phyloP scores from a whole-genome alignment of 1,140 invertebrate genomes.

The Platorchestia sp. region DNA sequence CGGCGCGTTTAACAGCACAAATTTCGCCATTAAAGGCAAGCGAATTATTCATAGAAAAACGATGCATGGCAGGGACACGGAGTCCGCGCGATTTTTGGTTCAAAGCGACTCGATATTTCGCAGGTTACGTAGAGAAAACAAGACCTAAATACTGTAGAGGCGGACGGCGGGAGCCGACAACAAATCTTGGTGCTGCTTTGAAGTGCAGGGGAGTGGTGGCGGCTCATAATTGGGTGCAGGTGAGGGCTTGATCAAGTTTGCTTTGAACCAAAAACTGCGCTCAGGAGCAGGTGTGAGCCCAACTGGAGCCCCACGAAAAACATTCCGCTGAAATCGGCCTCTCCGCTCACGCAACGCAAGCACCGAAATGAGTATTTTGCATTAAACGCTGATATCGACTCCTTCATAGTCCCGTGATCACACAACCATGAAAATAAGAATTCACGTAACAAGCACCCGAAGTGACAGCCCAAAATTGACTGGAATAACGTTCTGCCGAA shows the following conservation, averaged over 20 bases:
- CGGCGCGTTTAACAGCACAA: background rate
- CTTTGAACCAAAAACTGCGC: background rate
- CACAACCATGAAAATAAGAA: background rate
- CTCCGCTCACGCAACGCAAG: background rate
- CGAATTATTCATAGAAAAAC: background rate
- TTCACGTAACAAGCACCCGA: background rate
- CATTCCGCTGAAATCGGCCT: background rate
- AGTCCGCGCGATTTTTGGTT: too few species aligned
- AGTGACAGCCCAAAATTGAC: background rate
- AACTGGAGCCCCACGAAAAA: background rate
- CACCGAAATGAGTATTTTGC: background rate
- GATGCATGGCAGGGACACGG: background rate
- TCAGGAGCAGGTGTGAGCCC: background rate
- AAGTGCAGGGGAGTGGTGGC: background rate
- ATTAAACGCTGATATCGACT: background rate
- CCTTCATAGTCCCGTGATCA: background rate
- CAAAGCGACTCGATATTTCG: background rate
- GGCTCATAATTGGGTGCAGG: background rate
- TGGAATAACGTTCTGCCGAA: background rate
- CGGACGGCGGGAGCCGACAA: background rate
- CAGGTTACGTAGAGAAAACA: background rate
- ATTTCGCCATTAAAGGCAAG: background rate
- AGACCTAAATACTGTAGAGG: background rate
- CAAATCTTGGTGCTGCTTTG: background rate
- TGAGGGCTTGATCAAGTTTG: background rate